These are phyloP conservation scores for Eilema sororculum DNA, from an alignment of 2,888 invertebrate species.

Conservation along the genomic window DNA sequence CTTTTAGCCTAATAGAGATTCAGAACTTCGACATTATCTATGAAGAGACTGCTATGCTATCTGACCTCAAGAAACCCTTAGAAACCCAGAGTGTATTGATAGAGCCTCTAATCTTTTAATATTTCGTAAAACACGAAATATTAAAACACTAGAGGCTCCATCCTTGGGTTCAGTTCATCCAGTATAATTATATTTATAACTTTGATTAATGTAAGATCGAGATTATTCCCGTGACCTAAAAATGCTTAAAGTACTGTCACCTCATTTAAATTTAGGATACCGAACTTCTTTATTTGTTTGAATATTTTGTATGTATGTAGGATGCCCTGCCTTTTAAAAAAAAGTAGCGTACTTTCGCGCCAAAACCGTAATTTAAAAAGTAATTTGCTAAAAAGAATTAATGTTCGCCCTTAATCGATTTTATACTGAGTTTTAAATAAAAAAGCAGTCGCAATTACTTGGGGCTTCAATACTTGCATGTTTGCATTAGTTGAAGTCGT, in stretches of 20 bases:
- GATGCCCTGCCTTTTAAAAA: neutral
- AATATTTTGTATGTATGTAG: neutral
- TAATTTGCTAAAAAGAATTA: neutral
- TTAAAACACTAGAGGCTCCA: too few relatives aligned
- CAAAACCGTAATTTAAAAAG: neutral
- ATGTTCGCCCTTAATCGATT: neutral
- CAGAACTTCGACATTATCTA: too few relatives aligned
- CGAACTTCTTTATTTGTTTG: slow-evolving; percentile 3
- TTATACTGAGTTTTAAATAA: neutral
- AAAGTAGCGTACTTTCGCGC: neutral
- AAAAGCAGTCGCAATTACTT: too few relatives aligned
- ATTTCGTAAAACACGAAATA: too few relatives aligned
- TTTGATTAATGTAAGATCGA: neutral
- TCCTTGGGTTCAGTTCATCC: neutral
- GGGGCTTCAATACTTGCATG: neutral
- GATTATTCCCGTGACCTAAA: slow-evolving; percentile 5
- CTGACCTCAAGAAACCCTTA: too few relatives aligned
- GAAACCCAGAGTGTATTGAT: too few relatives aligned
- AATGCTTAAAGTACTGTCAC: neutral
- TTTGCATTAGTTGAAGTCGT: too few relatives aligned
- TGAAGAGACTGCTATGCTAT: too few relatives aligned
- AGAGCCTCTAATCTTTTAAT: too few relatives aligned
- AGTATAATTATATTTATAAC: neutral
- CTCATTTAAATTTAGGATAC: slow-evolving; percentile 7
- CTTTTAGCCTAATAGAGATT: too few relatives aligned